A percentile compares a stretch with the other conserved stretches of the same genome.
Evolutionary conservation across 2,797 vertebrate genomes (phyloP).

Genomic region (Intellagama lesueurii): DNA sequence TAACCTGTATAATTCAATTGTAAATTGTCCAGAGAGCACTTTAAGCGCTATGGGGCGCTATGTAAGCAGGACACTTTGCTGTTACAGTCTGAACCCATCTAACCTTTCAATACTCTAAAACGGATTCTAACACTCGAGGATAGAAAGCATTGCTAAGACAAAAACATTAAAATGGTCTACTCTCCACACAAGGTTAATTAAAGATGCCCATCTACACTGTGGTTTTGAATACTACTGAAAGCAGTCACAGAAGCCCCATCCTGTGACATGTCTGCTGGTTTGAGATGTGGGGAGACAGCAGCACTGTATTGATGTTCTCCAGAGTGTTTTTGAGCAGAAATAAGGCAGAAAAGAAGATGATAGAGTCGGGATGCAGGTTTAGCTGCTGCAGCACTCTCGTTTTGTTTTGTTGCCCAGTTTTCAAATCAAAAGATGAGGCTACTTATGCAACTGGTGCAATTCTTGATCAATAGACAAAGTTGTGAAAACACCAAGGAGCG

Average conservation of each 20-base stretch:
- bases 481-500: not conserved
- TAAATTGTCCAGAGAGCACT: too few relatives aligned
- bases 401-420: not conserved
- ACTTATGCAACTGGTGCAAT: not conserved
- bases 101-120: not conserved
- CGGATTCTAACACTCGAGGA: not conserved
- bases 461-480: not conserved
- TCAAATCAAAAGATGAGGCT: not conserved
- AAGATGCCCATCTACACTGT: not conserved
- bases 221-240: not conserved
- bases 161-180: not conserved
- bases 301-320: too few relatives aligned
- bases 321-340: not conserved
- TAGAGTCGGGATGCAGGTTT: too few relatives aligned
- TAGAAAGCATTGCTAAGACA: not conserved
- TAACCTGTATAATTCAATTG: too few relatives aligned
- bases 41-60: too few relatives aligned
- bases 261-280: not conserved
- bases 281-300: not conserved
- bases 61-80: not conserved
- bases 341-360: not conserved
- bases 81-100: conserved; percentile 31
- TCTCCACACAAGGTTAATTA: not conserved
- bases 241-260: not conserved
- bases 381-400: too few relatives aligned